Evolutionary conservation across 2,888 invertebrate genomes (phyloP).

Genomic region (Helicoverpa assulta): DNA sequence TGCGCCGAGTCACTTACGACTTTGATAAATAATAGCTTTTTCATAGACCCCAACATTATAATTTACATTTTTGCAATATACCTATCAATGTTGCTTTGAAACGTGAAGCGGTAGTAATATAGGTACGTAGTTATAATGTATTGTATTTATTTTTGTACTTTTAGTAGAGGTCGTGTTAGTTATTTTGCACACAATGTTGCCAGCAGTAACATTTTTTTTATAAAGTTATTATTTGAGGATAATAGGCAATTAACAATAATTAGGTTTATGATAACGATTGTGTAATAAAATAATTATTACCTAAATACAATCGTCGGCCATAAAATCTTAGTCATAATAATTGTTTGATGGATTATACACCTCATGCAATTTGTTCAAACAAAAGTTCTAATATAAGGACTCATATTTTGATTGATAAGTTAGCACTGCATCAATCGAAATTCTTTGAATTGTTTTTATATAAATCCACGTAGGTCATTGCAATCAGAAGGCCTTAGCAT

Average conservation of each 20-base stretch:
- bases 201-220: background rate
- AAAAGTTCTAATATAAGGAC: background rate
- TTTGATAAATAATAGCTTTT: constrained; percentile 36
- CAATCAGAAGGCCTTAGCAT: constrained; percentile 41
- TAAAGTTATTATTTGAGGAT: background rate
- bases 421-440: background rate
- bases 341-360: constrained; percentile 1
- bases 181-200: background rate
- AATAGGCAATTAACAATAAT: constrained; percentile 12
- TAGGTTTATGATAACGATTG: constrained; percentile 30
- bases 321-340: constrained; percentile 2
- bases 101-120: constrained; percentile 6
- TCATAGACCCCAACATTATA: constrained; percentile 1
- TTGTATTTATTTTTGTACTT: background rate
- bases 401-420: constrained; percentile 19
- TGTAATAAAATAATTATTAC: constrained; percentile 13
- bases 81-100: constrained; percentile 28
- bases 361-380: background rate
- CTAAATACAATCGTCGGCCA: background rate
- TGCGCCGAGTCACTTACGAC: constrained; percentile 21
- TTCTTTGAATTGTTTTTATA: constrained; percentile 39
- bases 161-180: constrained; percentile 6
- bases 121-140: background rate
- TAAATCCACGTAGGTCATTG: constrained; percentile 35
- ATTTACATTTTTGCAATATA: constrained; percentile 38